Conservation (phyloP, 2,797 vertebrate genomes). For the Dicrostonyx torquatus region DNA sequence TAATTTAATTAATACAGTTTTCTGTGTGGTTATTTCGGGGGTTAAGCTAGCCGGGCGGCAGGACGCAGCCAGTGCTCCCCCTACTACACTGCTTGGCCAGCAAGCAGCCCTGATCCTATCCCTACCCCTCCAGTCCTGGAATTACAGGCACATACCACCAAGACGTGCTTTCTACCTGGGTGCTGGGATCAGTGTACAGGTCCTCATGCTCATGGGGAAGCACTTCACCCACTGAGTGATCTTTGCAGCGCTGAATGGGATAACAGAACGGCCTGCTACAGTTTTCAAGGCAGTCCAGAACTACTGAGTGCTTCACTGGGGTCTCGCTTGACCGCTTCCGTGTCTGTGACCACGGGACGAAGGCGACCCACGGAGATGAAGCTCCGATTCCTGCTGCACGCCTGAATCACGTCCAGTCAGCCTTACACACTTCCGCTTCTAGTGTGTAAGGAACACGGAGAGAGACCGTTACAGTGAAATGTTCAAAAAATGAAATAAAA, state of each 20-base stretch:
- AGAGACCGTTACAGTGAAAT: neutral
- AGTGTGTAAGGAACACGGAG: conserved; percentile 36
- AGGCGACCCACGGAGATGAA: neutral
- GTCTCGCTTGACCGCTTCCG: neutral
- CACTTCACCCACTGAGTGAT: neutral
- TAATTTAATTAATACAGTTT: no score
- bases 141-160: neutral
- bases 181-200: neutral
- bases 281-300: neutral
- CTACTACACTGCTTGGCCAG: neutral
- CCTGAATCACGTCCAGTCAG: conserved; percentile 6
- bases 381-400: neutral
- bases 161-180: neutral
- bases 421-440: conserved; percentile 26
- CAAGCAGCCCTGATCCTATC: neutral
- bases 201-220: neutral
- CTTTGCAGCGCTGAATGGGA: neutral
- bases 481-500: conserved; percentile 26
- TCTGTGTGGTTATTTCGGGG: no score
- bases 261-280: neutral
- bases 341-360: neutral
- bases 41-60: no score
- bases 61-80: no score
- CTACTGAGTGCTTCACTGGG: neutral
- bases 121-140: neutral